phyloP scores from a whole-genome alignment of 2,113 vertebrate species.

The Embiotoca jacksoni region DNA sequence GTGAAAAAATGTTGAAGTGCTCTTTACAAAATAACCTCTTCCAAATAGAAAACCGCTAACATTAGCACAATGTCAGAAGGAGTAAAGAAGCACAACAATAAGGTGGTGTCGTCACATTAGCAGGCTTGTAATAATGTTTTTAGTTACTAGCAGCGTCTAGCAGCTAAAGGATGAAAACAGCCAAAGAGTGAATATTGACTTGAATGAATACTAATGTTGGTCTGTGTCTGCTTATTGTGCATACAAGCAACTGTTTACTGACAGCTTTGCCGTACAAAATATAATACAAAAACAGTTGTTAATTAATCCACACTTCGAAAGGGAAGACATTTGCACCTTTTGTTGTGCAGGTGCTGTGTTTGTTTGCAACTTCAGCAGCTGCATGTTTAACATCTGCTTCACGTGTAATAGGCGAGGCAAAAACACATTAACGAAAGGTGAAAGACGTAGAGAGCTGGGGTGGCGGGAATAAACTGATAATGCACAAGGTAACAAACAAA shows the following conservation, averaged over 20 bases:
- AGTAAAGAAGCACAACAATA: too few relatives aligned
- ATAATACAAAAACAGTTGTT: neutral
- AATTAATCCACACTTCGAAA: slow-evolving; percentile 1
- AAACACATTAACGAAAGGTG: slow-evolving; percentile 13
- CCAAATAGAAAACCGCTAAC: too few relatives aligned
- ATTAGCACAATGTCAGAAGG: too few relatives aligned
- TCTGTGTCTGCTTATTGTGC: too few relatives aligned
- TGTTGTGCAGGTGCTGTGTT: neutral
- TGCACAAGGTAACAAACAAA: neutral
- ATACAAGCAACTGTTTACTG: too few relatives aligned
- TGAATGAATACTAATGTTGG: neutral
- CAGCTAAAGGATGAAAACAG: too few relatives aligned
- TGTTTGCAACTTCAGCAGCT: slow-evolving; percentile 23
- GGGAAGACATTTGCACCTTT: neutral
- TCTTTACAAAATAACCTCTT: too few relatives aligned
- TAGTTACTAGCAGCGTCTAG: too few relatives aligned
- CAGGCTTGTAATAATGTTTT: too few relatives aligned
- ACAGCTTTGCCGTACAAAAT: too few relatives aligned
- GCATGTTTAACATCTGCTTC: slow-evolving; percentile 25
- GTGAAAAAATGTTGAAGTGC: too few relatives aligned
- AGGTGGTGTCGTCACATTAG: too few relatives aligned
- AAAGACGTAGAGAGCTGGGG: neutral
- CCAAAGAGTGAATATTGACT: neutral
- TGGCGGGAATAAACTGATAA: neutral
- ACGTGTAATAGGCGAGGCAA: slow-evolving; percentile 7